Evolutionary conservation across 2,797 vertebrate genomes (phyloP).

Genomic region (Smutsia gigantea): DNA sequence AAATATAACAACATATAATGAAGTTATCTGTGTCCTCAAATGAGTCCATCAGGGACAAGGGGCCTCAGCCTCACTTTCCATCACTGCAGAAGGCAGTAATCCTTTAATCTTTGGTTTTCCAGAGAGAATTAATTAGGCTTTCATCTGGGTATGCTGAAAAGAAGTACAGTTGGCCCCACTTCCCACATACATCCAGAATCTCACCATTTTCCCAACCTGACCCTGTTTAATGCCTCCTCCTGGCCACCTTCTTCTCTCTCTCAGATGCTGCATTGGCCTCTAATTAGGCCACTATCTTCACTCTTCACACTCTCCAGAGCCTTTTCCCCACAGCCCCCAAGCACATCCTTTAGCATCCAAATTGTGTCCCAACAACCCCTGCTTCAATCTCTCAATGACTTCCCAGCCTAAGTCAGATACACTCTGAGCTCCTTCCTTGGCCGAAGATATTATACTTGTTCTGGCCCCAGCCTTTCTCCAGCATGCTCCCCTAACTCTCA

Average conservation of each 20-base stretch:
- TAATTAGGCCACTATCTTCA: too few relatives aligned
- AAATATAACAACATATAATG: conserved; percentile 34
- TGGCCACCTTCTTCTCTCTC: background rate
- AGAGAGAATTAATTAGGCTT: conserved; percentile 55
- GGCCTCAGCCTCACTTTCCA: background rate
- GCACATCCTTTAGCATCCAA: background rate
- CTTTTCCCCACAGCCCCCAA: background rate
- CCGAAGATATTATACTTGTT: rapidly evolving
- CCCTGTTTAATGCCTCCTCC: background rate
- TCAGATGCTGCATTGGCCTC: rapidly evolving
- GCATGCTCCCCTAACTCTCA: background rate
- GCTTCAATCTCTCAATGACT: too few relatives aligned
- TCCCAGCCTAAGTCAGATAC: background rate
- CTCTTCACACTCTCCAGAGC: background rate
- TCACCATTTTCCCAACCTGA: rapidly evolving
- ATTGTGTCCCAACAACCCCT: rapidly evolving
- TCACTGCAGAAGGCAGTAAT: background rate
- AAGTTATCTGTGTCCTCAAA: conserved; percentile 64
- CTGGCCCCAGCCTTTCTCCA: rapidly evolving
- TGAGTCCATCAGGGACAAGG: conserved; percentile 40
- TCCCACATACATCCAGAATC: background rate
- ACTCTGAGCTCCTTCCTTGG: too few relatives aligned
- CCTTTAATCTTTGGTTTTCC: conserved; percentile 69
- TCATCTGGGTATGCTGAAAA: background rate
- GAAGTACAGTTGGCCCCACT: background rate